Evolutionary conservation across 2,888 invertebrate species (phyloP), one percentile per base, ranked within the genome.

Genomic region (Eubasilissa splendida): DNA sequence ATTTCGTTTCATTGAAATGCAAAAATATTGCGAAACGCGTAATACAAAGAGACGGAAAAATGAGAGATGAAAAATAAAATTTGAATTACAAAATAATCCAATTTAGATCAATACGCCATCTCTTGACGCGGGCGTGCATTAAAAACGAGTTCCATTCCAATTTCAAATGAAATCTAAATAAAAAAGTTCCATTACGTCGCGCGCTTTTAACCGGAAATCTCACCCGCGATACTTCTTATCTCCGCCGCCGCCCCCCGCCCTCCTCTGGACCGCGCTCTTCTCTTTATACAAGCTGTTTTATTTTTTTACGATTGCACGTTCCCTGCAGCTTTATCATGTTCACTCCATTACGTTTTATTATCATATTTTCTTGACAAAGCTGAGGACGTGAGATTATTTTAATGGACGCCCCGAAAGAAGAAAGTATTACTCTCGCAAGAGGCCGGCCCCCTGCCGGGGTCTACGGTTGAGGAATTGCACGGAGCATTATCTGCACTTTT

Each of bases 351-450:
- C 82, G 81, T 82, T 84, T 84, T 84, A 84, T 84, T 84, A 84
- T 84, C 79, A 84, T 84, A 84, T 84, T 84, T 84, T 81, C 83
- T 82, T 82, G 83, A 84, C 83, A 84, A 82, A 84, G 83, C 83
- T 84, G 83, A 81, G 82, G 60, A 78, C 83, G 83, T 84, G 83
- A 84, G 83, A 84, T 84, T 82, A 84, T 84, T 84, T 84, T 84
- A 84, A 84, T 81, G 83, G 80, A 73, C 42, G 68, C 63, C 56
- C 80, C 60, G 66, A 77, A 60, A 71, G 75, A 77, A 66, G 56
- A 77, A 77, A 68, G 68, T 58, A 68, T 78, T 77, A 71, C 68
- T 75, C 78, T 79, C 78, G 76, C 80, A 80, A 76, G 80, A 76
- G 56, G 76, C 68, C 50, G 22, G 31, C 77, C 56, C 52, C 10